Evolutionary conservation across 1,140 invertebrate species (phyloP).

Genomic region (Rhopalosiphum maidis): DNA sequence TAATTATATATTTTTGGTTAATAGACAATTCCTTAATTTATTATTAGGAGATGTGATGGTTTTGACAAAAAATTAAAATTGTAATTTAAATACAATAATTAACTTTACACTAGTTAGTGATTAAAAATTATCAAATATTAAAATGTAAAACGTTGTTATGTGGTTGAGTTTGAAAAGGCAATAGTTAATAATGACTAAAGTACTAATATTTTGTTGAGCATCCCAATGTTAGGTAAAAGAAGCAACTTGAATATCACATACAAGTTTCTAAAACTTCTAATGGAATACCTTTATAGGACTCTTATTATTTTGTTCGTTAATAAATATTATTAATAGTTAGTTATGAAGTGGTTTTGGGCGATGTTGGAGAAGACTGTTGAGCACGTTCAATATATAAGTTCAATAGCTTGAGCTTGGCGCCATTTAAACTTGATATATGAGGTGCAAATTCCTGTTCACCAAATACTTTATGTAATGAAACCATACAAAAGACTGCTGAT

Average conservation of each 20-base stretch:
- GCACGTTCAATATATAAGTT: constrained; percentile 77
- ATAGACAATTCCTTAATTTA: constrained; percentile 22
- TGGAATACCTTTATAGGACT: constrained; percentile 35
- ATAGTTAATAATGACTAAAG: constrained; percentile 36
- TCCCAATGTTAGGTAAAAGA: constrained; percentile 26
- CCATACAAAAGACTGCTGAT: constrained; percentile 94
- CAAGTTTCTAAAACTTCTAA: constrained; percentile 31
- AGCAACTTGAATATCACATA: constrained; percentile 39
- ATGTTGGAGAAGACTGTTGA: constrained; percentile 63
- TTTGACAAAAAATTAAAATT: constrained; percentile 31
- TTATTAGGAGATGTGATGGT: constrained; percentile 2
- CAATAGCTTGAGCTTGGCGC: constrained; percentile 82
- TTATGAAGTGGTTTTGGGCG: constrained; percentile 59
- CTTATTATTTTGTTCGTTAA: constrained; percentile 43
- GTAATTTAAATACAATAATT: constrained; percentile 13
- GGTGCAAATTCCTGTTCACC: constrained; percentile 80
- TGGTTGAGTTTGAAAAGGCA: constrained; percentile 34
- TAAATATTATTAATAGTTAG: constrained; percentile 7
- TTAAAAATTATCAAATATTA: constrained; percentile 46
- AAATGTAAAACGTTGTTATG: constrained; percentile 38
- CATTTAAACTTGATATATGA: constrained; percentile 77
- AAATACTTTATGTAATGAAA: constrained; percentile 84
- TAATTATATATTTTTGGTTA: constrained; percentile 53
- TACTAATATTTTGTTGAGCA: constrained; percentile 30
- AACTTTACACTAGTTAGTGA: constrained; percentile 41